Base-by-base conservation (phyloP, 1,140 invertebrate genomes). In the Hesperophylax magnus region DNA sequence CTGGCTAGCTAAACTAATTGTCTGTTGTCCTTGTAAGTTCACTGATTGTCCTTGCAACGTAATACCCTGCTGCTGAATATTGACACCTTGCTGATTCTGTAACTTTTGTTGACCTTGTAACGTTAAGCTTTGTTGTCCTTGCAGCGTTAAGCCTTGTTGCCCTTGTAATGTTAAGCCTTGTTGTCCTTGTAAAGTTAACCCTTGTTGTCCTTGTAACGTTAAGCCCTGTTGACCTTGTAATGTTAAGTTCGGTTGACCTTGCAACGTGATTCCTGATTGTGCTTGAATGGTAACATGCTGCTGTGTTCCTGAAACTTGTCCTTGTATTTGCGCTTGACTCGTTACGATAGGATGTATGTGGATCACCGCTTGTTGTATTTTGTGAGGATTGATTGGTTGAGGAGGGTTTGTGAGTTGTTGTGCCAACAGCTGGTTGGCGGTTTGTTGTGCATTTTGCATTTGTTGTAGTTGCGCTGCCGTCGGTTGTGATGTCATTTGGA, bases 291-390 rank as follows among this genome's bases (percentile, higher is more conserved):
- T 52, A 8, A 78, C 77, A 17, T 71, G 78, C 34, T 79, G 85
- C 77, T 80, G 89, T 86, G 20, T 87, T 81, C 31, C 86, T 85
- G 15, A 86, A 65, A 72, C 87, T 86, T 56, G 87, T 17, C 72
- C 72, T 82, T 63, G 76, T 63, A 77, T 78, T 53, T 75, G 79
- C 14, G 71, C 56, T 54, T 79, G 80, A 58, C 78, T 84, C 0
- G 82, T 77, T 24, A 76, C 77, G 72, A 90, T 89, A 20, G 85
- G 88, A 78, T 91, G 89, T 84, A 90, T 90, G 82, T 91, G 87
- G 79, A 89, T 89, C 63, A 90, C 89, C 58, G 89, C 88, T 15
- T 88, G 88, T 77, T 90, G 90, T 83, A 91, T 88, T 74, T 91
- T 91, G 61, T 91, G 91, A 15, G 89, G 90, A 85, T 86, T 91